Percentiles rank a stretch among this genome's conserved stretches.
These are phyloP conservation scores for Macrophya annulata DNA, from an alignment of 2,888 invertebrate species.

Conservation along the genomic window DNA sequence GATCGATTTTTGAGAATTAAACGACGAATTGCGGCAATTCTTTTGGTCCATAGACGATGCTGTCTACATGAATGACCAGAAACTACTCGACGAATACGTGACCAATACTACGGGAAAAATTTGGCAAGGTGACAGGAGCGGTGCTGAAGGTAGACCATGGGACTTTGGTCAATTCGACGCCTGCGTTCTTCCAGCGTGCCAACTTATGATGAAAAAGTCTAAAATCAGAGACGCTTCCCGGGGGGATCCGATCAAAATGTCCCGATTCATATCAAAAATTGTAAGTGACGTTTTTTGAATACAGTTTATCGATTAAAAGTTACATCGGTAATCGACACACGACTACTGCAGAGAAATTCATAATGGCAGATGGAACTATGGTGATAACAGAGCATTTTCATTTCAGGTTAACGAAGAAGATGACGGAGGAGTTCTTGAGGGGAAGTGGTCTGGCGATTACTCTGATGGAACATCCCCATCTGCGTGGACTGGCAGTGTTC, in stretches of 20 bases:
- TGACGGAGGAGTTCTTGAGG: constrained; percentile 87
- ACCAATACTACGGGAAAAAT: constrained; percentile 91
- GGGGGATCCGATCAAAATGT: constrained; percentile 87
- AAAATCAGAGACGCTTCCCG: constrained; percentile 80
- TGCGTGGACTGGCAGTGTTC: constrained; percentile 90
- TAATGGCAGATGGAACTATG: not conserved
- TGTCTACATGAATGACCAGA: constrained; percentile 88
- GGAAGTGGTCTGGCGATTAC: constrained; percentile 88
- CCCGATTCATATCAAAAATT: constrained; percentile 87
- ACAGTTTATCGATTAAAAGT: not conserved
- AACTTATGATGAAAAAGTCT: constrained; percentile 87
- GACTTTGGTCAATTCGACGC: constrained; percentile 91
- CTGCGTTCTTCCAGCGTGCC: constrained; percentile 86
- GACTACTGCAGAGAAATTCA: constrained; percentile 1
- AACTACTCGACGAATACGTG: constrained; percentile 88
- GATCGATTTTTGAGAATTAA: not conserved
- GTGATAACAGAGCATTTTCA: not conserved
- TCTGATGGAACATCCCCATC: constrained; percentile 88
- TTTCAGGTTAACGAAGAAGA: constrained; percentile 86
- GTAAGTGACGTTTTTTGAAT: constrained; percentile 74
- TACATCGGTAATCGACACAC: not conserved
- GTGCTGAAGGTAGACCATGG: constrained; percentile 90
- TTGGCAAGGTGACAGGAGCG: constrained; percentile 89
- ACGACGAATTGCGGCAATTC: not conserved
- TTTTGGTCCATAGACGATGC: constrained; percentile 84